A percentile compares a stretch with the other conserved stretches of the same genome.
Conservation (phyloP, 2,888 invertebrate species). For the Chymomyza procnemis region DNA sequence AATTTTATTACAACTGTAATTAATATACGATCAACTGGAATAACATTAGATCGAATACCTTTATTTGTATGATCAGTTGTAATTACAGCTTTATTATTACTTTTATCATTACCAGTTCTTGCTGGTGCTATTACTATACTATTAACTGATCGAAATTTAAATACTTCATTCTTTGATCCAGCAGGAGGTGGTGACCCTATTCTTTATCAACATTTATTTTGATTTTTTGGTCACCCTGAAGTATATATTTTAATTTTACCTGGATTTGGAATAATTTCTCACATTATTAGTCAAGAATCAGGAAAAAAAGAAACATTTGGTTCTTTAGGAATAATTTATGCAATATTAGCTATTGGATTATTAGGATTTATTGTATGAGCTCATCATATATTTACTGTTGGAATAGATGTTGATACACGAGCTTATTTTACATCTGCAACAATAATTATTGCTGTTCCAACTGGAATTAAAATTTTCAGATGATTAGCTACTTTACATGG, state of each 20-base stretch:
- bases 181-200: too few species aligned
- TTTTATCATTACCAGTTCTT: too few species aligned
- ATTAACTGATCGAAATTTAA: too few species aligned
- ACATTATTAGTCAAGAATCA: too few species aligned
- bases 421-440: slow-evolving; percentile 91
- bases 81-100: slow-evolving; percentile 83
- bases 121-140: too few species aligned
- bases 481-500: slow-evolving; percentile 86
- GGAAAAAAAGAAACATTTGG: slow-evolving; percentile 88
- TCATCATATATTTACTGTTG: slow-evolving; percentile 91
- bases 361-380: slow-evolving; percentile 92
- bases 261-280: too few species aligned
- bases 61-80: slow-evolving; percentile 87
- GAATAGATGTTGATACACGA: slow-evolving; percentile 90
- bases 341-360: slow-evolving; percentile 89
- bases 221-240: too few species aligned
- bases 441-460: slow-evolving; percentile 92
- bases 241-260: too few species aligned
- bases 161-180: slow-evolving; percentile 8
- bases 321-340: slow-evolving; percentile 87
- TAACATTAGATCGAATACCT: slow-evolving; percentile 83
- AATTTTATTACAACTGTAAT: slow-evolving; percentile 88
- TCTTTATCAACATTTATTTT: too few species aligned
- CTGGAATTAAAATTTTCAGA: slow-evolving; percentile 90
- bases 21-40: slow-evolving; percentile 83